These are phyloP conservation scores for Heliocidaris tuberculata DNA, from an alignment of 35 echinoderm and acorn worm species.

Conservation along the genomic window DNA sequence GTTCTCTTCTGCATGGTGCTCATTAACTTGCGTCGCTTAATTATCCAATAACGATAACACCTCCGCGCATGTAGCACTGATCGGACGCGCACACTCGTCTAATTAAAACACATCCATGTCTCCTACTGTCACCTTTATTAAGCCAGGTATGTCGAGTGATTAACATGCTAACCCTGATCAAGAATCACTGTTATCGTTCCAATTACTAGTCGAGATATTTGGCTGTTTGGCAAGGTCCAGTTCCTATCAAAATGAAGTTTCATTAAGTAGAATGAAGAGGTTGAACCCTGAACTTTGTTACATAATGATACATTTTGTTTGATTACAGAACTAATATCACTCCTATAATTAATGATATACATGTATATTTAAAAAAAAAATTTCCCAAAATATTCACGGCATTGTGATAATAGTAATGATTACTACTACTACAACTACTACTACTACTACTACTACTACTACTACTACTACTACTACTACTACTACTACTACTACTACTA, in stretches of 20 bases:
- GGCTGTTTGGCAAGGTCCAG: background rate
- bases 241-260: background rate
- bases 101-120: slow-evolving; percentile 22
- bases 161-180: background rate
- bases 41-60: slow-evolving; percentile 54
- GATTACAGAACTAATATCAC: background rate
- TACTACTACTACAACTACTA: background rate
- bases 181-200: background rate
- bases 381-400: too few species aligned
- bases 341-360: background rate
- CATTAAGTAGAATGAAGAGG: background rate
- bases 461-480: background rate
- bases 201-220: background rate
- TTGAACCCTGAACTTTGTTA: background rate
- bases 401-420: background rate
- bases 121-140: background rate
- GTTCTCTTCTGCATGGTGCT: background rate
- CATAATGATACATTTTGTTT: background rate
- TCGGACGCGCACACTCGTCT: background rate
- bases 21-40: slow-evolving; percentile 36
- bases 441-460: background rate
- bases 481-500: background rate
- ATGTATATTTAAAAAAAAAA: too few species aligned
- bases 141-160: slow-evolving; percentile 8
- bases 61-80: background rate